A percentile compares a stretch with the other conserved stretches of the same genome.
Conservation (phyloP, 2,113 vertebrate genomes). For the Empidonax alnorum region DNA sequence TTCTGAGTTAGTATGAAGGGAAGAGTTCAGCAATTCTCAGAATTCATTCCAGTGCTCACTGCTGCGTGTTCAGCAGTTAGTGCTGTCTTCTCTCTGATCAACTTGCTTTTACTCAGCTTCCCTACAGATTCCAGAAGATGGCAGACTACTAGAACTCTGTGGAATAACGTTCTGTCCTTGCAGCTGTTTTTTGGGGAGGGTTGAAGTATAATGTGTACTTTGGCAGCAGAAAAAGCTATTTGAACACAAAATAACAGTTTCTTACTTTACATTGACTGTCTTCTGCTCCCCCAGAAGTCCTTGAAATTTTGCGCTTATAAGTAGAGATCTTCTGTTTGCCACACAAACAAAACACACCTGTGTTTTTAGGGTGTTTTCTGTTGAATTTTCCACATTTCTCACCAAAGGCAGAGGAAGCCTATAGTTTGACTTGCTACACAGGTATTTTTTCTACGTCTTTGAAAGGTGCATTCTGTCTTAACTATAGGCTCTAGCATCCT, state of each 20-base stretch:
- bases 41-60: background rate
- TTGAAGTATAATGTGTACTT: background rate
- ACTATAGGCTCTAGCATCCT: background rate
- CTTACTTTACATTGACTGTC: background rate
- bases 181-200: background rate
- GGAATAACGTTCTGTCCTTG: background rate
- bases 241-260: background rate
- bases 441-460: background rate
- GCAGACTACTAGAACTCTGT: background rate
- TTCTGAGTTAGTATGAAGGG: background rate
- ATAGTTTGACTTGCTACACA: rapidly evolving
- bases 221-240: background rate
- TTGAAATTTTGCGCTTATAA: background rate
- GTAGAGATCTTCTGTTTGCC: background rate
- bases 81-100: background rate
- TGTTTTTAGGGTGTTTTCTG: background rate
- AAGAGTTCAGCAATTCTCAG: background rate
- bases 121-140: background rate
- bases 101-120: background rate
- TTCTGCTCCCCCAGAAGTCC: background rate
- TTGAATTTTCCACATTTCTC: background rate
- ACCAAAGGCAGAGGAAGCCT: background rate
- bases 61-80: background rate
- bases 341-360: background rate
- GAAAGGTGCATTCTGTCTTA: background rate